Conservation (phyloP, 2,113 vertebrate genomes). For the Gymnarchus niloticus region DNA sequence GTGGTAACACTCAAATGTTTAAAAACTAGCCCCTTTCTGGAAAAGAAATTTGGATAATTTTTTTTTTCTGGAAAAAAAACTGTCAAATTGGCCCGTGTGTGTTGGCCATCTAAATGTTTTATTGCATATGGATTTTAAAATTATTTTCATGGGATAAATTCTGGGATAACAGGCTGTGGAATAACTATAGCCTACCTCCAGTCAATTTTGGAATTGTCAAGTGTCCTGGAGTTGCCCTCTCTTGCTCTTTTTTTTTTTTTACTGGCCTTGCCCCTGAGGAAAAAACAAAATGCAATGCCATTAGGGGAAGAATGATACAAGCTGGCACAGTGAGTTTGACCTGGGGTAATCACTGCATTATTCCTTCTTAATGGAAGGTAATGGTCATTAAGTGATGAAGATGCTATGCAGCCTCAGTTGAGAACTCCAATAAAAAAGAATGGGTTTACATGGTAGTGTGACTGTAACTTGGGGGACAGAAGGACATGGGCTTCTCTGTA, state of each 20-base stretch:
- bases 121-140: neutral
- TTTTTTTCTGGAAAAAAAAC: neutral
- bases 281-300: neutral
- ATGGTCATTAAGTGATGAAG: neutral
- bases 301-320: neutral
- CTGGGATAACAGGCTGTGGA: neutral
- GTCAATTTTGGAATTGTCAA: neutral
- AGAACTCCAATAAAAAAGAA: no score
- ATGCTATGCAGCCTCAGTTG: neutral
- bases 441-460: no score
- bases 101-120: neutral
- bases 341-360: neutral
- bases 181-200: neutral
- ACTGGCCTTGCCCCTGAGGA: neutral
- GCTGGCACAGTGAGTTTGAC: neutral
- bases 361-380: neutral
- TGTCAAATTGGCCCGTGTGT: neutral
- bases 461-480: neutral
- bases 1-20: neutral
- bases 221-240: neutral
- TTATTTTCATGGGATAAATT: neutral
- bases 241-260: neutral
- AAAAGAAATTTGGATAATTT: neutral
- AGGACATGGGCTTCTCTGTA: neutral
- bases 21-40: neutral